Conservation (phyloP, 2,797 vertebrate species). For the Tarsius wallacei region DNA sequence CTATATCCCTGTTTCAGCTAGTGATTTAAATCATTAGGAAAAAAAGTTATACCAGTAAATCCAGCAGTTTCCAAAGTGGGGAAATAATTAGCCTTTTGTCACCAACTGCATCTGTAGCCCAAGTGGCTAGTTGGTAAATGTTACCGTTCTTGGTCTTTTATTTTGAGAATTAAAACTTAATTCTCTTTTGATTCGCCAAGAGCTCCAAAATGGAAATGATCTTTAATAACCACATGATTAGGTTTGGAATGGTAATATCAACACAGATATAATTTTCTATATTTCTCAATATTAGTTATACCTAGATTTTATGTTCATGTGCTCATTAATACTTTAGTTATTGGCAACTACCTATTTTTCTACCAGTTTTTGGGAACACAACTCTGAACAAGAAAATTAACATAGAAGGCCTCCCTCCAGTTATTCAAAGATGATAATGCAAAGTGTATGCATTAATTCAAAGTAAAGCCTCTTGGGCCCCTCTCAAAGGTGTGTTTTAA, state of each 20-base stretch:
- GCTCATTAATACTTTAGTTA: background rate
- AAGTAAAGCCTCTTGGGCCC: background rate
- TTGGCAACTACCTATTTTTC: constrained; percentile 14
- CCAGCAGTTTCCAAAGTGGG: constrained; percentile 7
- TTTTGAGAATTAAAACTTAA: constrained; percentile 69
- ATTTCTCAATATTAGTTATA: constrained; percentile 26
- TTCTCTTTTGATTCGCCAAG: background rate
- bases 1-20: background rate
- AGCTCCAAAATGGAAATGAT: background rate
- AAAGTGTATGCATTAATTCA: background rate
- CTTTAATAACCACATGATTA: constrained; percentile 30
- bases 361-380: constrained; percentile 13
- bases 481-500: background rate
- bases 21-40: background rate
- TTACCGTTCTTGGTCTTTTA: constrained; percentile 54
- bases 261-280: background rate
- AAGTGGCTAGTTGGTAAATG: background rate
- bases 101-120: background rate
- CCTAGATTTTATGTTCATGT: background rate
- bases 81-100: constrained; percentile 21
- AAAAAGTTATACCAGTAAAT: background rate
- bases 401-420: background rate
- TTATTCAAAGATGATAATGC: background rate
- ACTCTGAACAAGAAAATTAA: constrained; percentile 46
- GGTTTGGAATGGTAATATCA: background rate